Percentiles rank a stretch among this genome's conserved stretches.
Conservation (phyloP, 2,888 invertebrate genomes). For the Nasonovia ribisnigri region DNA sequence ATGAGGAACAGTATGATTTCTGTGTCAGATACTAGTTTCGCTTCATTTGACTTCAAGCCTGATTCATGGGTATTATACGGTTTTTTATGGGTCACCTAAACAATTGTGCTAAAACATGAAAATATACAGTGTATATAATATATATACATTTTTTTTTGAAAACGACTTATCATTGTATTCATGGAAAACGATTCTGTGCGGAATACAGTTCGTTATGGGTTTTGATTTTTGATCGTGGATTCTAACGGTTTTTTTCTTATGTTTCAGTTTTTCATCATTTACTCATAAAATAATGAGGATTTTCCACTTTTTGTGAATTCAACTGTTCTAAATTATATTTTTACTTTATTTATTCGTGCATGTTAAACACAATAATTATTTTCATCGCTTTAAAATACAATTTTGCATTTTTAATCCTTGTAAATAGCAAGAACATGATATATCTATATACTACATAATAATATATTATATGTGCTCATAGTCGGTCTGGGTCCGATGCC, state of each 20-base stretch:
- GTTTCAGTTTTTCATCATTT: neutral
- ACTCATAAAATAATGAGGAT: neutral
- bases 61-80: neutral
- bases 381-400: neutral
- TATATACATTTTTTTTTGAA: neutral
- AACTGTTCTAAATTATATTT: neutral
- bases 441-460: neutral
- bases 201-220: constrained; percentile 5
- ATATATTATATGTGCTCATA: neutral
- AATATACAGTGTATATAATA: neutral
- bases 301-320: neutral
- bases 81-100: neutral
- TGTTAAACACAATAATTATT: neutral
- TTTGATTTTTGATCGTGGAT: constrained; percentile 2
- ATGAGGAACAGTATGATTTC: neutral
- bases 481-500: neutral
- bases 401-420: neutral
- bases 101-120: neutral
- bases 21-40: neutral
- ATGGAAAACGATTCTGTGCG: neutral
- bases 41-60: neutral
- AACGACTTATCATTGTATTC: neutral
- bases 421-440: neutral
- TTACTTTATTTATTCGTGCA: neutral
- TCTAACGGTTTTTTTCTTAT: neutral